Evolutionary conservation across 2,888 invertebrate species (phyloP).

Genomic region (Platycheirus albimanus): DNA sequence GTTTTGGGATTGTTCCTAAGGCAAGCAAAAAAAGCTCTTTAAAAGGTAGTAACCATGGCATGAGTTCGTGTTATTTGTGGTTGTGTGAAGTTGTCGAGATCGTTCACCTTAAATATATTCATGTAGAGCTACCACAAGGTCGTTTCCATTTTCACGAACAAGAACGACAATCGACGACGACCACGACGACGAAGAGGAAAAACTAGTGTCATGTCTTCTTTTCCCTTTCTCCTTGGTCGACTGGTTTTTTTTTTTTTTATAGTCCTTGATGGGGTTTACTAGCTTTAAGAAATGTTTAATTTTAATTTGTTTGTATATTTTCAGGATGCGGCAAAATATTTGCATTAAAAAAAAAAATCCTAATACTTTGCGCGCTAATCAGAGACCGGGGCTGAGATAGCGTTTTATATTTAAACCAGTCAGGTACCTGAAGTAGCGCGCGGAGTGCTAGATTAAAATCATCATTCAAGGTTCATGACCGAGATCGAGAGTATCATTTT

Average conservation of each 20-base stretch:
- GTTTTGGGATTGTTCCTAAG: slow-evolving; percentile 39
- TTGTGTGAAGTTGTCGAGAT: slow-evolving; percentile 77
- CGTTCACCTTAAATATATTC: slow-evolving; percentile 82
- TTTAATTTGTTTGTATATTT: slow-evolving; percentile 20
- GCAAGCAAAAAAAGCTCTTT: slow-evolving; percentile 51
- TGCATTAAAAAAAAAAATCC: slow-evolving; percentile 75
- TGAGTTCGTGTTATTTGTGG: slow-evolving; percentile 48
- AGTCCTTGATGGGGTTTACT: background rate
- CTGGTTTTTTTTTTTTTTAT: background rate
- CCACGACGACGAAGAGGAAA: slow-evolving; percentile 19
- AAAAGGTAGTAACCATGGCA: slow-evolving; percentile 55
- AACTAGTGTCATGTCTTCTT: slow-evolving; percentile 11
- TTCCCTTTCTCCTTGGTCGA: slow-evolving; percentile 3
- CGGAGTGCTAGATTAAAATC: slow-evolving; percentile 85
- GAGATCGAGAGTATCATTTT: too few relatives aligned
- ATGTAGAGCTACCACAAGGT: slow-evolving; percentile 80
- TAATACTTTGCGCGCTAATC: slow-evolving; percentile 92
- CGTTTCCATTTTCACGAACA: slow-evolving; percentile 77
- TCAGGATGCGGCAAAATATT: slow-evolving; percentile 28
- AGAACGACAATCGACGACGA: too few relatives aligned
- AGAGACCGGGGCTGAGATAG: slow-evolving; percentile 91
- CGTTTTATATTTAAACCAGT: slow-evolving; percentile 85
- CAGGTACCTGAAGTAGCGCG: slow-evolving; percentile 99
- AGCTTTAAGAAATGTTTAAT: background rate
- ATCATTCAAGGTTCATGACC: slow-evolving; percentile 81